phyloP scores from a whole-genome alignment of 2,888 invertebrate genomes.

The Auanema freiburgensis region DNA sequence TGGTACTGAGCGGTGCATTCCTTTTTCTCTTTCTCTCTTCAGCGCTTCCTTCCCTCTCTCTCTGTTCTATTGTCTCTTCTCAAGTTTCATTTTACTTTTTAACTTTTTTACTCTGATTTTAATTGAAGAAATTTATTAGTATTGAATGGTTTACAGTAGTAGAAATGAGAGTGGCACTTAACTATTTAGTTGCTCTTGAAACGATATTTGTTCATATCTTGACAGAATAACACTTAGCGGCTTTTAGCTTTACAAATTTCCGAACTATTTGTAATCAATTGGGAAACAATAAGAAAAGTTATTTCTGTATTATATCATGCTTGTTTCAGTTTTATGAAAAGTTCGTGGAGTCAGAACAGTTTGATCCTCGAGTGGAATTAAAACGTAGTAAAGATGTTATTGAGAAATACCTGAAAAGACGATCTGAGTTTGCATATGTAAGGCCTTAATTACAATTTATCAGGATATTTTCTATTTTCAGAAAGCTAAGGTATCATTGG shows the following conservation, averaged over 20 bases:
- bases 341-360: slow-evolving; percentile 55
- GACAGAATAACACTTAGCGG: background rate
- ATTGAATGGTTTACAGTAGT: slow-evolving; percentile 6
- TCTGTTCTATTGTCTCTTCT: too few relatives aligned
- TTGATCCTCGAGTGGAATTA: slow-evolving; percentile 57
- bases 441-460: slow-evolving; percentile 13
- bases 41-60: background rate
- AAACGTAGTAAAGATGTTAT: slow-evolving; percentile 51
- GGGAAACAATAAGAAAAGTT: slow-evolving; percentile 10
- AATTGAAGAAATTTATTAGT: background rate
- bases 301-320: background rate
- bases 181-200: too few relatives aligned
- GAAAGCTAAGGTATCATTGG: slow-evolving; percentile 60
- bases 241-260: background rate
- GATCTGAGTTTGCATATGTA: slow-evolving; percentile 59
- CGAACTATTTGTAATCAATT: slow-evolving; percentile 8
- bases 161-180: background rate
- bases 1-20: background rate
- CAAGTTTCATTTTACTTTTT: background rate
- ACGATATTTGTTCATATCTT: too few relatives aligned
- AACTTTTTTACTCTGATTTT: background rate
- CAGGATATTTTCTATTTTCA: slow-evolving; percentile 22
- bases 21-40: too few relatives aligned
- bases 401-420: slow-evolving; percentile 54
- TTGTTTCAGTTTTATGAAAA: slow-evolving; percentile 42